A percentile compares a stretch with the other conserved stretches of the same genome.
Evolutionary conservation across 1,140 invertebrate species (phyloP).

Genomic region (Chlorops oryzae): DNA sequence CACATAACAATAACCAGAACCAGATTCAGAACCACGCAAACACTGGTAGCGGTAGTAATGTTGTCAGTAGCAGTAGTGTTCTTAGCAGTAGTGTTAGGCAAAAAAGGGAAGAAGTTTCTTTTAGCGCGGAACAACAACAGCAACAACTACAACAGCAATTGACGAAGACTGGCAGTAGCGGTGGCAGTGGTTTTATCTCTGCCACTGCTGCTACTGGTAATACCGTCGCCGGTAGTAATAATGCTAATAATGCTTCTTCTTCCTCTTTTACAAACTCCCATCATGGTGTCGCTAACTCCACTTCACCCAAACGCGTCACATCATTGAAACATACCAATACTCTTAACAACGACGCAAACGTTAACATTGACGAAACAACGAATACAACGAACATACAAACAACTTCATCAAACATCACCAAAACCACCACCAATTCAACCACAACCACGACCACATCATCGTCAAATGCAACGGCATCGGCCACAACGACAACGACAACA

Average conservation of each 20-base stretch:
- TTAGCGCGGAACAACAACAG: conserved; percentile 24
- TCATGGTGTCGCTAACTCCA: conserved; percentile 41
- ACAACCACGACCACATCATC: conserved; percentile 37
- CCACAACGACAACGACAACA: conserved; percentile 29
- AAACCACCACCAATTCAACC: conserved; percentile 23
- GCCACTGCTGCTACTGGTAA: conserved; percentile 41
- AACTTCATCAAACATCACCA: conserved; percentile 40
- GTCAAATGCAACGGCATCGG: conserved; percentile 36
- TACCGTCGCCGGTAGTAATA: conserved; percentile 46
- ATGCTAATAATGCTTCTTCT: conserved; percentile 50
- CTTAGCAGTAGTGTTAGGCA: conserved; percentile 33
- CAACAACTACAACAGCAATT: conserved; percentile 34
- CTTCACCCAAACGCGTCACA: conserved; percentile 32
- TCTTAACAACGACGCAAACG: conserved; percentile 15
- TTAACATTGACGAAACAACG: conserved; percentile 17
- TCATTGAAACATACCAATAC: conserved; percentile 31
- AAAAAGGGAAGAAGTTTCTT: conserved; percentile 47
- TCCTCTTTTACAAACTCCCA: conserved; percentile 49
- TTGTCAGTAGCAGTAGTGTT: no score
- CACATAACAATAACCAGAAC: conserved; percentile 18
- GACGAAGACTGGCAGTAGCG: conserved; percentile 45
- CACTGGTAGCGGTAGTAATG: conserved; percentile 37
- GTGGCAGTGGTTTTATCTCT: conserved; percentile 33
- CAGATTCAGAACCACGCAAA: conserved; percentile 10
- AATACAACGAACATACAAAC: conserved; percentile 13